phyloP scores from a whole-genome alignment of 2,888 invertebrate genomes.

The Prosopocoilus inquinatus region DNA sequence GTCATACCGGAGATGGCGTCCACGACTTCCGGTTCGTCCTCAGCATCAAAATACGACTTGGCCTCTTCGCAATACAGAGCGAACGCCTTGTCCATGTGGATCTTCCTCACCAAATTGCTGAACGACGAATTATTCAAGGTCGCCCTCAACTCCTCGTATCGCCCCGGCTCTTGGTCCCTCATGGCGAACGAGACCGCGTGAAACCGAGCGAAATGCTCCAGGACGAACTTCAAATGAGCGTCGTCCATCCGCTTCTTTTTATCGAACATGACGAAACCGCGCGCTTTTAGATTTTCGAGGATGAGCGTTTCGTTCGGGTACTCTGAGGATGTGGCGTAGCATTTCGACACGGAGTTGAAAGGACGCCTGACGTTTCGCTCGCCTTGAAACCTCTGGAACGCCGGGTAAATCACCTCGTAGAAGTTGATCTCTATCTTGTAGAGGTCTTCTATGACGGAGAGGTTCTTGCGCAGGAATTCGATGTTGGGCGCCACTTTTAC shows the following conservation, averaged over 20 bases:
- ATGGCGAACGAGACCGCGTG: conserved; percentile 62
- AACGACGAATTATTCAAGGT: conserved; percentile 4
- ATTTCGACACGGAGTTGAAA: conserved; percentile 12
- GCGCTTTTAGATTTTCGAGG: conserved; percentile 43
- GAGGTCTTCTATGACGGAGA: not conserved
- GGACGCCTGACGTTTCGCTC: conserved; percentile 4
- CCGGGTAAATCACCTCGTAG: conserved; percentile 2
- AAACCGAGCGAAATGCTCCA: conserved; percentile 50
- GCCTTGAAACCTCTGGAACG: conserved; percentile 4
- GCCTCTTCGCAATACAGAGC: not conserved
- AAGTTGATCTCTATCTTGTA: conserved; percentile 7
- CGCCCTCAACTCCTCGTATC: conserved; percentile 45
- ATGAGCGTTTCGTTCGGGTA: conserved; percentile 41
- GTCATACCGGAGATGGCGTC: not conserved
- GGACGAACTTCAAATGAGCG: conserved; percentile 42
- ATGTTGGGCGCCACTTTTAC: conserved; percentile 2
- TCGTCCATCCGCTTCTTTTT: conserved; percentile 45
- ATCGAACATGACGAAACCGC: conserved; percentile 42
- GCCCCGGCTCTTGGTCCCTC: conserved; percentile 55
- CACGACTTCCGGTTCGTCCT: not conserved
- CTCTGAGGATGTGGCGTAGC: conserved; percentile 14
- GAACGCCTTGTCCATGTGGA: not conserved
- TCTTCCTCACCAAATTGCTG: not conserved
- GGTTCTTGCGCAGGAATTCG: not conserved
- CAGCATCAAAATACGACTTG: not conserved